Percentiles rank a stretch among this genome's conserved stretches.
These are phyloP conservation scores for Callorhinus ursinus DNA, from an alignment of 2,113 vertebrate genomes.

Conservation along the genomic window DNA sequence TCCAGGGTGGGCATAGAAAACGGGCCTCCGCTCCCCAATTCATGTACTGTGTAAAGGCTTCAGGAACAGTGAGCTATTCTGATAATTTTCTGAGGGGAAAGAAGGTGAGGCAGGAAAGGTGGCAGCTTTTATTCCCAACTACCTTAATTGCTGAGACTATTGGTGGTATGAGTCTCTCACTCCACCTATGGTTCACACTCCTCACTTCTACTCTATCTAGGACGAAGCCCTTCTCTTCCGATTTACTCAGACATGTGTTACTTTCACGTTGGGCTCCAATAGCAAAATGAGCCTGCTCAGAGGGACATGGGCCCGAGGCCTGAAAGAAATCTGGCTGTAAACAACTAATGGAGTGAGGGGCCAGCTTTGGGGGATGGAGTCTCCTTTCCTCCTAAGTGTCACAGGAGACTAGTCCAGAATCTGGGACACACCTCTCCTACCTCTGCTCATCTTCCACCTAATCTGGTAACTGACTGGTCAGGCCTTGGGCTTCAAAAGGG, in stretches of 20 bases:
- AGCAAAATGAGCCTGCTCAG: not conserved
- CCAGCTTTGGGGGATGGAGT: not conserved
- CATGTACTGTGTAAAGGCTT: not conserved
- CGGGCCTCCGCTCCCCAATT: not conserved
- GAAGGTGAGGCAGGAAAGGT: not conserved
- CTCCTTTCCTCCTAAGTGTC: not conserved
- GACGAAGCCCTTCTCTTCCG: not conserved
- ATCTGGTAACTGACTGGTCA: not conserved
- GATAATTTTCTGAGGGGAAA: not conserved
- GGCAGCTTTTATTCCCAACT: not conserved
- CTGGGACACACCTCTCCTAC: not conserved
- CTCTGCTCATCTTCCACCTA: not conserved
- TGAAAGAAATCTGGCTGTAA: not conserved
- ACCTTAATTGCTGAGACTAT: not conserved
- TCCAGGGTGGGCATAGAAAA: not conserved
- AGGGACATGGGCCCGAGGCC: not conserved
- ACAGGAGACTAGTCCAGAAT: not conserved
- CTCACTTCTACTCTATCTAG: not conserved
- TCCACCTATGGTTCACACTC: not conserved
- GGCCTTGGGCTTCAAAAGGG: not conserved
- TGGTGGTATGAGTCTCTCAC: not conserved
- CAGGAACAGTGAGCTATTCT: not conserved
- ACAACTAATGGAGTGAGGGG: not conserved
- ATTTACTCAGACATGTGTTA: not conserved
- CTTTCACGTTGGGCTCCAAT: not conserved